Conservation (phyloP, 1,140 invertebrate genomes). For the Drosophila prosaltans region DNA sequence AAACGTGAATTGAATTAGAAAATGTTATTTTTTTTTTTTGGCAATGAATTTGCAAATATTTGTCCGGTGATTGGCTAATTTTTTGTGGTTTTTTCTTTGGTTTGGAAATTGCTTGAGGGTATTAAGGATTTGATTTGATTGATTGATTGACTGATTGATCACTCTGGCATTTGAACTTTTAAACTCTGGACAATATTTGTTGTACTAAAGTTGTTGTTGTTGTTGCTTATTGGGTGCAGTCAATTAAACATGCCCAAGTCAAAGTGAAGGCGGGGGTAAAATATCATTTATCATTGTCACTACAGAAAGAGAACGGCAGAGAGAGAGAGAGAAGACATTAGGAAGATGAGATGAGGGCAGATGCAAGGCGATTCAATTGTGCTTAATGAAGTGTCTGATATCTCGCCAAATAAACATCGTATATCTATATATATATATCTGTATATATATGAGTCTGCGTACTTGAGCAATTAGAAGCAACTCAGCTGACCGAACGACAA, state of each 20-base stretch:
- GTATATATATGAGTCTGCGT: conserved; percentile 31
- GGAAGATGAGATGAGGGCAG: neutral
- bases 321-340: neutral
- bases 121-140: conserved; percentile 32
- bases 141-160: conserved; percentile 41
- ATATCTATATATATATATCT: conserved; percentile 26
- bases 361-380: conserved; percentile 65
- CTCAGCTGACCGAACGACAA: conserved; percentile 1
- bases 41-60: neutral
- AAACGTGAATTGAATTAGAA: no score
- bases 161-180: conserved; percentile 43
- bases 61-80: conserved; percentile 28
- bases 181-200: conserved; percentile 39
- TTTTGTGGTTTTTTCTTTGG: neutral
- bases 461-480: conserved; percentile 20
- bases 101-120: neutral
- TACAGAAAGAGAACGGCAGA: conserved; percentile 27
- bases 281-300: conserved; percentile 66
- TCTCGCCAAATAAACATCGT: conserved; percentile 24
- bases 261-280: conserved; percentile 7
- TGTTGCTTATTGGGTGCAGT: conserved; percentile 29
- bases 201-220: conserved; percentile 22
- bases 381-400: conserved; percentile 64
- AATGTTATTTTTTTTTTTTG: no score
- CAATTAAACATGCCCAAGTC: conserved; percentile 35